Base-by-base conservation (phyloP, 2,113 vertebrate species). In the Sula dactylatra region DNA sequence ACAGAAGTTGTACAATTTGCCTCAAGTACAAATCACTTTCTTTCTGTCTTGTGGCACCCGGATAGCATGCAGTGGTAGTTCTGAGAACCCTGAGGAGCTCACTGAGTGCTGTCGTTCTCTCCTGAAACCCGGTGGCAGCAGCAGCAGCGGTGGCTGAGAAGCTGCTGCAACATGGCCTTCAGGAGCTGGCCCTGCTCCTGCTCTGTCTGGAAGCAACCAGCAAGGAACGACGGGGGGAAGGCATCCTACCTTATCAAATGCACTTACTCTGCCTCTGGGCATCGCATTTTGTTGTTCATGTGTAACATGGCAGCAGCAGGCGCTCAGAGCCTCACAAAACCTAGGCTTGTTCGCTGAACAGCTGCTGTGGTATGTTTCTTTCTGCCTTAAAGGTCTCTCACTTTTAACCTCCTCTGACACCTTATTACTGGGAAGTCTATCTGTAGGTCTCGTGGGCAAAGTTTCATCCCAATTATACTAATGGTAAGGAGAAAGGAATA, bases 91-190 rank as follows among this genome's bases (percentile, higher is more conserved):
- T 6, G 17, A 77, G 66, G 40, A n/a, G 42, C 52, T 66, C 0
- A 0, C 19, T 24, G 15, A n/a, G 65, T n/a, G 26, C 72, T 70
- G 36, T 21, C 0, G 0, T 59, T 29, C 15, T 64, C 49, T 67
- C 26, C 45, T 18, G 9, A 79, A 47, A 73, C 40, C 13, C 1
- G 0, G 11, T 7, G 38, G 42, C 20, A 4, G 66, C 32, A 72
- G 66, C 32, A 77, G 58, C 61, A 69, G 58, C 27, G 22, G 70
- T 9, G 44, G 16, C 34, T 72, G 78, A 66, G 80, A 70, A 83
- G 49, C 52, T 55, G 17, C 88, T 85, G 40, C 32, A 47, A 2
- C 1, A 1, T 40, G 54, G 31, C 32, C 86, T 82, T 79, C 64
- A 22, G 45, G 27, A 87, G 14, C 62, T 79, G 62, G 17, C 42